Base-by-base conservation (phyloP, 2,113 vertebrate genomes). In the Dromaius novaehollandiae region DNA sequence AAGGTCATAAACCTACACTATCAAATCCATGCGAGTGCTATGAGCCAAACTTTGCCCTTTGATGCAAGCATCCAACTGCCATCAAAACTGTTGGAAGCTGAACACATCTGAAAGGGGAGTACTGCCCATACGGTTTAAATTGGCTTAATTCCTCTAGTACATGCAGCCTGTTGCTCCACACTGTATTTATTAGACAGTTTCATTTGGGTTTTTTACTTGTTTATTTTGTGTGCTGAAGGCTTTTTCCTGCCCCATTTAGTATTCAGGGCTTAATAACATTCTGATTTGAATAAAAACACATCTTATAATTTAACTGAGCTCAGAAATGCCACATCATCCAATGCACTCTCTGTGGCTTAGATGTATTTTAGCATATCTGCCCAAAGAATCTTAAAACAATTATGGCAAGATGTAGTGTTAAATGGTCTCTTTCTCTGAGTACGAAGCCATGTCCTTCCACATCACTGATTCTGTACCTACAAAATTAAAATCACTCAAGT, bases 101-200 rank as follows among this genome's bases (percentile, higher is more conserved):
- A 92, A 63, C 92, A 81, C 77, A 90, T 92, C 86, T 84, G 88
- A 93, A 87, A 93, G 93, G 10, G 66, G 55, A 97, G 83, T 21
- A 40, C 75, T 96, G 92, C 92, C 95, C 86, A 85, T 79, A 81
- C 63, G 53, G 42, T 93, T 96, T 92, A 95, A 95, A 97, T 95
- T 95, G 95, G 77, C 89, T 89, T 97, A 97, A 97, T 97, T 95
- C 90, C 85, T 90, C 88, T 51, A 95, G 60, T 80, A 46, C 79
- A 97, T 97, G 97, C 93, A 95, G 95, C 65, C 87, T 92, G 86
- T 88, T 96, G 92, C 80, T 96, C 91, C 93, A 95, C 89, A 70
- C 73, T 95, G 66, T 58, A 94, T 95, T 95, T 97, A 97, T 95
- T 97, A 97, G 87, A 94, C 82, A 91, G 96, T 82, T 95, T 97